A percentile compares a stretch with the other conserved stretches of the same genome.
Evolutionary conservation across 2,888 invertebrate species (phyloP).

Genomic region (Caenorhabditis sp.): DNA sequence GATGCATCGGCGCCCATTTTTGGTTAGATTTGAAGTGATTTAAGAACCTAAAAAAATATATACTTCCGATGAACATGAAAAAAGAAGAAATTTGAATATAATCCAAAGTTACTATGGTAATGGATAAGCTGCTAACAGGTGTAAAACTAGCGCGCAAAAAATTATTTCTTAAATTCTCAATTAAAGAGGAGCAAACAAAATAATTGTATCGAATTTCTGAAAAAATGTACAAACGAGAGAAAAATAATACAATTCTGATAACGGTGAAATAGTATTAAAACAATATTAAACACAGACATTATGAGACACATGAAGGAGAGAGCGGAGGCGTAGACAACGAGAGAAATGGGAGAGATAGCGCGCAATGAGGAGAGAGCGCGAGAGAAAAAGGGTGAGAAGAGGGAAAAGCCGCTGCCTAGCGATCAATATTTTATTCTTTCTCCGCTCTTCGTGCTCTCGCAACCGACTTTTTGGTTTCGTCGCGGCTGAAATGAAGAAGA

Average conservation of each 20-base stretch:
- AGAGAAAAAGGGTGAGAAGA: constrained; percentile 9
- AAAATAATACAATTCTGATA: constrained; percentile 16
- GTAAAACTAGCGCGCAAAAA: too few relatives aligned
- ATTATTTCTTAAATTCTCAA: too few relatives aligned
- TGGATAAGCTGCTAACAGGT: not conserved
- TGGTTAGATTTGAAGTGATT: not conserved
- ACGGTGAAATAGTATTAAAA: constrained; percentile 6
- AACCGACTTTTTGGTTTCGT: too few relatives aligned
- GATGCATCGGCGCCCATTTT: constrained; percentile 88
- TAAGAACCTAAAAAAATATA: not conserved
- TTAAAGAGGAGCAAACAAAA: too few relatives aligned
- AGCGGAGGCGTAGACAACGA: not conserved
- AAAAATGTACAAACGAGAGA: constrained; percentile 10
- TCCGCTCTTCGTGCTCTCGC: too few relatives aligned
- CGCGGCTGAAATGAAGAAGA: too few relatives aligned
- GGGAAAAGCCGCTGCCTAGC: too few relatives aligned
- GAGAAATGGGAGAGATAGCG: not conserved
- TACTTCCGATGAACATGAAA: not conserved
- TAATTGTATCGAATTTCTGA: not conserved
- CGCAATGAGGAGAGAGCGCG: constrained; percentile 8
- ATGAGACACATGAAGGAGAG: not conserved
- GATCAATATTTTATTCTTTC: too few relatives aligned
- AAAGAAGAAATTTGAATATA: not conserved
- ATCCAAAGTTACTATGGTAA: not conserved
- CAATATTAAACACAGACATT: not conserved